Conservation (phyloP, 1,140 invertebrate genomes). For the Drosophila saltans region DNA sequence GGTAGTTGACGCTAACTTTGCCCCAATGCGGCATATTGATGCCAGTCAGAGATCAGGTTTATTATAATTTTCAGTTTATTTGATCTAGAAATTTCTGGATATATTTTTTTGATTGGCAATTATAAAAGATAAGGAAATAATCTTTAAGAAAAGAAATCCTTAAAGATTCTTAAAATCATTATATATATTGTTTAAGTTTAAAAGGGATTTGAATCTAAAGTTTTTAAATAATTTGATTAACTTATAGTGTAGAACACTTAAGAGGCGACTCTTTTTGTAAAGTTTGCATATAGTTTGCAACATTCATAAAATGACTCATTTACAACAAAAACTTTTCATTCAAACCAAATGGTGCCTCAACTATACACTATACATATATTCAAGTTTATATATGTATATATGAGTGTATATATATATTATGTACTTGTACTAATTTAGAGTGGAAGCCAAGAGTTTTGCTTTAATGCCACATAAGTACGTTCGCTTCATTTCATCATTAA, state of each 20-base stretch:
- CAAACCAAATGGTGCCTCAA: slow-evolving; percentile 1
- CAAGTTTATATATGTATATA: neutral
- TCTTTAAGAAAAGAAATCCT: no score
- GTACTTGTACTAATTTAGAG: slow-evolving; percentile 6
- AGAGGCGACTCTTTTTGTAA: neutral
- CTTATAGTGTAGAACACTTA: neutral
- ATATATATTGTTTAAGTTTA: no score
- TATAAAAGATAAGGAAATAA: no score
- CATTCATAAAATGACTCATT: slow-evolving; percentile 20
- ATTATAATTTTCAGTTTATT: no score
- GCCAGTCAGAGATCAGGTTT: neutral
- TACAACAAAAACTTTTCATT: slow-evolving; percentile 4
- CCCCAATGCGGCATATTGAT: neutral
- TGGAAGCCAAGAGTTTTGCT: slow-evolving; percentile 13
- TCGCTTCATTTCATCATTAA: slow-evolving; percentile 66
- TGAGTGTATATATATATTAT: neutral
- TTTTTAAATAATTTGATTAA: no score
- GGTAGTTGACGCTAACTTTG: slow-evolving; percentile 9
- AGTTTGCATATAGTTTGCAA: neutral
- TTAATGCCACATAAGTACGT: slow-evolving; percentile 30
- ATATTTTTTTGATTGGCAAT: no score
- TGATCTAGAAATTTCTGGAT: no score
- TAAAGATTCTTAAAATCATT: no score
- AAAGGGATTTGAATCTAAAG: no score
- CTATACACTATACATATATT: neutral